Base-by-base conservation (phyloP, 2,113 vertebrate genomes). In the Pardalotus punctatus region DNA sequence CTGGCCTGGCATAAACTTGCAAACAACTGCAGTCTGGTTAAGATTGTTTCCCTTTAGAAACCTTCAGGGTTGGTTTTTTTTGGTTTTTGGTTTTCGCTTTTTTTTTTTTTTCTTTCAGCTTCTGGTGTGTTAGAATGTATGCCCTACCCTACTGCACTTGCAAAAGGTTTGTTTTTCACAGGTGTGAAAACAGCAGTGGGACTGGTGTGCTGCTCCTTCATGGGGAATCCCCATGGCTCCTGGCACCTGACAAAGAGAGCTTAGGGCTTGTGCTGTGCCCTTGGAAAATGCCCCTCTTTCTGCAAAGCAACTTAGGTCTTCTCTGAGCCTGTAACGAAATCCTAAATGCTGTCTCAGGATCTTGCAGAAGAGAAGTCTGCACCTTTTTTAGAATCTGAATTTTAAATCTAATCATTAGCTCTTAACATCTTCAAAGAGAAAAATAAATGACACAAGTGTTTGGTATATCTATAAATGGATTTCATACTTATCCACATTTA, bases 241-340 rank as follows among this genome's bases (percentile, higher is more conserved):
- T 22, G 50, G 65, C 51, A 21, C 18, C 20, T 4, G 38, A 47
- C 14, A 14, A 8, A 22, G 9, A 42, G 42, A 57, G 12, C 3
- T 2, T 3, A 10, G 2, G 11, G 28, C 29, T 67, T 9, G 2
- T 0, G 1, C 14, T 62, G 4, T 29, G 21, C 33, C 38, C 23
- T 18, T 10, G 16, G 29, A 54, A 14, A 35, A 14, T 8, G 5
- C 1, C 24, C 8, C 11, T 56, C 12, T n/a, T 80, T 24, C 54
- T 77, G 11, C 38, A 78, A 53, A 61, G 15, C 35, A 84, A 33
- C 9, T 9, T 40, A 12, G 6, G 1, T 48, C 84, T 65, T 86
- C 38, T 5, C 35, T 54, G 65, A 40, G 35, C 8, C 43, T 13
- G 3, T 20, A 61, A 62, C 7, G 23, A 56, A 57, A 45, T 14